Evolutionary conservation across 2,797 vertebrate genomes (phyloP).

Genomic region (Pantherophis alleghaniensis): DNA sequence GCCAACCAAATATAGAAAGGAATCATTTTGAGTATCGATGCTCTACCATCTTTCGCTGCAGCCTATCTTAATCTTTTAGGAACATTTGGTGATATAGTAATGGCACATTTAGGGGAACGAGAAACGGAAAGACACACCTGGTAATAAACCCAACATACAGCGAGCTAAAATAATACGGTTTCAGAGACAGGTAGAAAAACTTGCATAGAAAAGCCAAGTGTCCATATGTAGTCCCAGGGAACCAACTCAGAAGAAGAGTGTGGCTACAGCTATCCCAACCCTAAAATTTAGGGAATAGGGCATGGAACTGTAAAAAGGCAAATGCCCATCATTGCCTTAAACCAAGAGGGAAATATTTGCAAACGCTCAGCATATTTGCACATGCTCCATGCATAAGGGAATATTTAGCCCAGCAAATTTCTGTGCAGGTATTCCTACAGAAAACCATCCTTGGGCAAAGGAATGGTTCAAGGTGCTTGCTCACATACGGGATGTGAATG

Average conservation of each 20-base stretch:
- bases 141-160: neutral
- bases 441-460: neutral
- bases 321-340: neutral
- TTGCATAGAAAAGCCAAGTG: no score
- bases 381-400: neutral
- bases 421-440: neutral
- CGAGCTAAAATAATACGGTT: neutral
- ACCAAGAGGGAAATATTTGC: neutral
- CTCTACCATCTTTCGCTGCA: neutral
- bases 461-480: neutral
- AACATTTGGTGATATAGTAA: neutral
- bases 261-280: neutral
- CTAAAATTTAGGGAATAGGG: neutral
- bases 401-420: neutral
- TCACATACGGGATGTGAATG: neutral
- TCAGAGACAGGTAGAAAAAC: neutral
- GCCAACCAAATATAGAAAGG: neutral
- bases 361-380: neutral
- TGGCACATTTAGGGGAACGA: neutral
- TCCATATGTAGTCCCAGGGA: neutral
- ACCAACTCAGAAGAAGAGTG: neutral
- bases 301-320: neutral
- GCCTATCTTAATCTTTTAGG: neutral
- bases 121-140: neutral
- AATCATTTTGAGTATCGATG: neutral